These are phyloP conservation scores for Podilymbus podiceps DNA, from an alignment of 2,113 vertebrate species.

Conservation along the genomic window DNA sequence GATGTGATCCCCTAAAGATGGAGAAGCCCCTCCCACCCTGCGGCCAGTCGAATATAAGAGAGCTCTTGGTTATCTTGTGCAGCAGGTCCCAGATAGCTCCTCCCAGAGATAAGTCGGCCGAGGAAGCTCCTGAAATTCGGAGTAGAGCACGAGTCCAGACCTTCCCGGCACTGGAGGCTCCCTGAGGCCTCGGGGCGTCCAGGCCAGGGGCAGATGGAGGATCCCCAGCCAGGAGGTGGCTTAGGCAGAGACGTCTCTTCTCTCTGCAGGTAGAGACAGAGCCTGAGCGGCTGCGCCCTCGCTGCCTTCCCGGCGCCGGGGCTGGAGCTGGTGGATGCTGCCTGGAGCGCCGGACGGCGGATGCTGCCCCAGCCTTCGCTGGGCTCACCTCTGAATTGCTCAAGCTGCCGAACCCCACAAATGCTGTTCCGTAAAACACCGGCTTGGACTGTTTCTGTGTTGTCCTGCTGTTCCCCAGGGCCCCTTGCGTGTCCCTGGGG, in stretches of 20 bases:
- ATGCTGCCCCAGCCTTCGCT: not conserved
- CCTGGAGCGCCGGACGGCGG: not conserved
- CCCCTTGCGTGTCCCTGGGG: not conserved
- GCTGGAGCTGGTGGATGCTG: not conserved
- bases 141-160: not conserved
- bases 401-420: not conserved
- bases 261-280: not conserved
- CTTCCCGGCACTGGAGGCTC: not conserved
- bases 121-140: not conserved
- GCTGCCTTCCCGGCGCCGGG: not conserved
- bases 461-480: not conserved
- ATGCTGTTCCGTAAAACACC: not conserved
- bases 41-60: accelerated
- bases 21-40: not conserved
- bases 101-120: not conserved
- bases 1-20: not conserved
- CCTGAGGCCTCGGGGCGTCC: not conserved
- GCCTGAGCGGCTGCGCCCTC: not conserved
- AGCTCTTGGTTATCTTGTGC: not conserved
- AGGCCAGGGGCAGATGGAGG: accelerated
- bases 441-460: not conserved
- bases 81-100: not conserved
- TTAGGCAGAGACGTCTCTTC: not conserved
- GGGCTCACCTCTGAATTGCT: not conserved
- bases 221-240: not conserved